A percentile compares a stretch with the other conserved stretches of the same genome.
Conservation (phyloP, 2,113 vertebrate species). For the Ciconia boyciana region DNA sequence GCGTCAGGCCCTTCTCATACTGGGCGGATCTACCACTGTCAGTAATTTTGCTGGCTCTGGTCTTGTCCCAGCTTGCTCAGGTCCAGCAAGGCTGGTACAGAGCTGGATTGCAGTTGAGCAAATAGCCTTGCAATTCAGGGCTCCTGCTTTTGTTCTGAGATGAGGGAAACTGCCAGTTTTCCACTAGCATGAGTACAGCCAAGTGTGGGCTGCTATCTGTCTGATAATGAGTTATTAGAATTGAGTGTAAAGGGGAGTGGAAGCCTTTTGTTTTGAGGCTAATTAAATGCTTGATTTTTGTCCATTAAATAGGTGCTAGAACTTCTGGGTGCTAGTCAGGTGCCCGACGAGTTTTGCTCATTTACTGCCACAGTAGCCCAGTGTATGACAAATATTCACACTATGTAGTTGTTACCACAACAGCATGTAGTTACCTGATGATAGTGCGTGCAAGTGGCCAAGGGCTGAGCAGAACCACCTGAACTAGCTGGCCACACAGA, state of each 20-base stretch:
- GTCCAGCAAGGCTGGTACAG: not conserved
- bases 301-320: not conserved
- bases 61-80: not conserved
- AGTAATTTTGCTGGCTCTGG: not conserved
- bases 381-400: not conserved
- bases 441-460: not conserved
- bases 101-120: not conserved
- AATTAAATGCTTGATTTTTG: not conserved
- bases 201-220: not conserved
- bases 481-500: not conserved
- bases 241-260: not conserved
- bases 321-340: not conserved
- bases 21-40: not conserved
- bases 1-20: accelerated
- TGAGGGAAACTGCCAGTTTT: not conserved
- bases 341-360: not conserved
- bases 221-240: not conserved
- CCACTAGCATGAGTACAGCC: not conserved
- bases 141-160: not conserved
- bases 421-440: not conserved
- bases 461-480: not conserved
- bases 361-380: not conserved
- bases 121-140: not conserved
- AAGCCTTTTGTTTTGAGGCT: not conserved
- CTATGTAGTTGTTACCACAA: not conserved